Evolutionary conservation across 35 echinoderm and acorn worm species (phyloP), one percentile per base, ranked within the genome.

Genomic region (Acanthaster planci): DNA sequence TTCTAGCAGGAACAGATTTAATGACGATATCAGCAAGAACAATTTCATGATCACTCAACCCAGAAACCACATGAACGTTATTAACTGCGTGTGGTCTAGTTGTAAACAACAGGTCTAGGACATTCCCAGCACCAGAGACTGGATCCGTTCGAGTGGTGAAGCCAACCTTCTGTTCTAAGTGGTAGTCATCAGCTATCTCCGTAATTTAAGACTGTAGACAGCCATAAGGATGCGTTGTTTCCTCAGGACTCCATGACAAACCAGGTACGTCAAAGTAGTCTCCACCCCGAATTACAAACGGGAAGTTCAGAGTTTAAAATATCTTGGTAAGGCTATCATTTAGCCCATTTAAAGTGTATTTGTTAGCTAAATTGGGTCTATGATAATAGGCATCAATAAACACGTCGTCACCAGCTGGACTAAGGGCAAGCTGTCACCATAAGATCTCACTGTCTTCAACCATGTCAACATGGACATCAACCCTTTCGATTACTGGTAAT

Each of bases 201-300:
- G 80, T 53, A 35, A 81, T 52, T 3, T 35, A 40, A 22, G 55
- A 38, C 60, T 88, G 77, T 27, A 88, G 52, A 37, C 39, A 64
- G 30, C 57, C 17, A 58, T 40, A 31, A 26, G 53, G 8, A 34
- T 27, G 1, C 15, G 57, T 42, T 37, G 58, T 68, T 10, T 60
- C 37, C 0, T 81, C 51, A 0, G 27, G 32, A 16, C 21, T 72
- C 86, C 86, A 88, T 0, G 19, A 16, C 7, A 88, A 15, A 26
- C 55, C 86, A 38, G 86, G 86, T 15, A 88, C 39, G 58, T 88
- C 80, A 31, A 88, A 88, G 29, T n/a, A n/a, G n/a, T 88, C 86
- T 1, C 86, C 86, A 1, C 86, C 86, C n/a, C 80, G 77, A 35
- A 88, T 81, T 2, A 81, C 58, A 42, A 56, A 60, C 7, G 86